Evolutionary conservation across 92 coral and sea anemone genomes (phyloP).

Genomic region (Epizoanthus illoricatus): DNA sequence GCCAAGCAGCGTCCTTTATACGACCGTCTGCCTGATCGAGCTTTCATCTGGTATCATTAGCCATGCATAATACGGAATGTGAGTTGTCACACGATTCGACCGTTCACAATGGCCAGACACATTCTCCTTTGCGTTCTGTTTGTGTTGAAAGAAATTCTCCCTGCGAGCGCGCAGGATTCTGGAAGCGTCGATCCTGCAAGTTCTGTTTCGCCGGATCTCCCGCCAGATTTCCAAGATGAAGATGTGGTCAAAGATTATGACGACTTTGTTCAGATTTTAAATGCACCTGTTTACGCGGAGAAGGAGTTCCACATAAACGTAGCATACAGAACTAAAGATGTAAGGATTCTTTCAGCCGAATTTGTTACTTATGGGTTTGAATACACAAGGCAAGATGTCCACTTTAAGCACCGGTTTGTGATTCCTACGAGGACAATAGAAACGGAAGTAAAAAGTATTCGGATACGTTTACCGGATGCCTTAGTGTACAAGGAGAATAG

Average conservation of each 20-base stretch:
- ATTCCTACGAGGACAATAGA: conserved; percentile 53
- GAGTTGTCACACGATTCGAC: background rate
- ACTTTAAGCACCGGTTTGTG: conserved; percentile 59
- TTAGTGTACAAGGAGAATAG: conserved; percentile 74
- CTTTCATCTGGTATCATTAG: background rate
- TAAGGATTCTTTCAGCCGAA: conserved; percentile 67
- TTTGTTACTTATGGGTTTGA: conserved; percentile 65
- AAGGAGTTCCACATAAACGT: conserved; percentile 54
- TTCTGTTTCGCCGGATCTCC: background rate
- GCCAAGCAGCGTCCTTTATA: conserved; percentile 16
- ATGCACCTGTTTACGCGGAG: conserved; percentile 49
- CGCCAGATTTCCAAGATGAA: background rate
- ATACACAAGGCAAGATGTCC: conserved; percentile 41
- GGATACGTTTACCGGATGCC: conserved; percentile 72
- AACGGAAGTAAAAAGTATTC: conserved; percentile 45
- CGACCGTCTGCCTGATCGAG: background rate
- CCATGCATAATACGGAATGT: conserved; percentile 9
- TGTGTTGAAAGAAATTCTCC: background rate
- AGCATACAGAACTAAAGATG: conserved; percentile 58
- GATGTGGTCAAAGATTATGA: conserved; percentile 42
- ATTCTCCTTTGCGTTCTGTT: conserved; percentile 6
- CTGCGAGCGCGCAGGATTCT: background rate
- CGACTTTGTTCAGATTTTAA: conserved; percentile 62
- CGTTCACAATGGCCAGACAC: conserved; percentile 1
- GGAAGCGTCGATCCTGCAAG: conserved; percentile 13